phyloP scores from a whole-genome alignment of 2,888 invertebrate species.

The Diogma glabrata region DNA sequence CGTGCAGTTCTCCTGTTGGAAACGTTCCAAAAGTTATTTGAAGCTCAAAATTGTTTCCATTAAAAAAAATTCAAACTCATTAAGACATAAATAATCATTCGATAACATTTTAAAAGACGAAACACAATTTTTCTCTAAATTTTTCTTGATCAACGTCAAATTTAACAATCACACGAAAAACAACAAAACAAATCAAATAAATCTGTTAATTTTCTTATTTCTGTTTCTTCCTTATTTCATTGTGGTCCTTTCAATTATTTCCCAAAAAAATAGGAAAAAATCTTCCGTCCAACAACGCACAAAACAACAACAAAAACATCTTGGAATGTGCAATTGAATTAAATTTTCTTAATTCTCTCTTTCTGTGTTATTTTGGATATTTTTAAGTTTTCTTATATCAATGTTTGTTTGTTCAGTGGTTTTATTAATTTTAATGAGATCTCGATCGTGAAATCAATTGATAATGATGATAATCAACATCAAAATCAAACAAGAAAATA shows the following conservation, averaged over 20 bases:
- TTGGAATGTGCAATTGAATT: constrained; percentile 4
- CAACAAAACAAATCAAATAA: too few relatives aligned
- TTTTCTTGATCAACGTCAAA: too few relatives aligned
- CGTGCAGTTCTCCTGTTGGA: too few relatives aligned
- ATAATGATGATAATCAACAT: constrained; percentile 8
- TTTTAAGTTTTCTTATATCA: neutral
- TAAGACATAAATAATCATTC: too few relatives aligned
- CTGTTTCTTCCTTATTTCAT: neutral
- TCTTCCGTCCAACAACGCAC: neutral
- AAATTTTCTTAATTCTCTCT: too few relatives aligned
- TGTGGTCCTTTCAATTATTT: neutral
- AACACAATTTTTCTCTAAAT: too few relatives aligned
- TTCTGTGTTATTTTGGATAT: too few relatives aligned
- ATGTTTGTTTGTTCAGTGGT: neutral
- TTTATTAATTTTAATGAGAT: constrained; percentile 9
- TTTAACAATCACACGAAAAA: too few relatives aligned
- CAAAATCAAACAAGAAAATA: neutral
- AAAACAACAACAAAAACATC: neutral
- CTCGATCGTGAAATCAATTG: constrained; percentile 8
- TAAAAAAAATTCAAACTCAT: too few relatives aligned
- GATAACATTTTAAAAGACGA: too few relatives aligned
- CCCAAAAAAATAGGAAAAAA: neutral
- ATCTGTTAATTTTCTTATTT: constrained; percentile 7
- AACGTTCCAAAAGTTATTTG: too few relatives aligned
- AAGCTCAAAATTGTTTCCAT: too few relatives aligned